Base-by-base conservation (phyloP, 2,888 invertebrate genomes). In the Amphimallon solstitiale region DNA sequence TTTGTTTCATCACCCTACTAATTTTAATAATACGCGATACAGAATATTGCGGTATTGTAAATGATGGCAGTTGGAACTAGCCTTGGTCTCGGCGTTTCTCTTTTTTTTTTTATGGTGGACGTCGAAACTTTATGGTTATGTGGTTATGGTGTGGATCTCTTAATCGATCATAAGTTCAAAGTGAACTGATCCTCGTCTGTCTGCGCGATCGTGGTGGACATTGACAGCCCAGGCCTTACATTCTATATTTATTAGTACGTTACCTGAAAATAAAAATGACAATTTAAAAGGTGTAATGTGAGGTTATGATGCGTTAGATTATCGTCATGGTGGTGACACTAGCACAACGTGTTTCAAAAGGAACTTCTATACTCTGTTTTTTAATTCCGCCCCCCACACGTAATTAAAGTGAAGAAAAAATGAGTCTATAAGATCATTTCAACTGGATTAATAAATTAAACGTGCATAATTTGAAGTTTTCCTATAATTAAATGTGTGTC, bases 161-260 rank as follows among this genome's bases (percentile, higher is more conserved):
- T 91, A 92, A 85, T 96, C 96, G 82, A 96, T 90, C 90, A 96
- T 91, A 83, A 96, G 87, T 86, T 96, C 96, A 86, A 97, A 95
- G 86, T 96, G 95, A 78, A 96, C 95, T 77, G 93, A 93, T 78
- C 96, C 97, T 81, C 93, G 90, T 84, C 93, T 90, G 82, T 95
- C 93, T 83, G 90, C 88, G 80, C 94, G 90, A 85, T 96, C 92
- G 84, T 95, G 94, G 74, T 87, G 80, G 79, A 95, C 93, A 85
- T 95, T 95, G 83, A 89, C 90, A 76, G 95, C 95, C 94, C 94
- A 95, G 78, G 94, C 93, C 87, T 93, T 93, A 86, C 95, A 95
- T 84, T 95, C 94, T 83, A 95, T 92, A 86, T 95, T 95, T 85
- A 95, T 94, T 77, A 94, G 86, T 46, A 95, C 92, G 69, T 93